phyloP scores from a whole-genome alignment of 2,113 vertebrate genomes.

The Aegotheles bennettii region DNA sequence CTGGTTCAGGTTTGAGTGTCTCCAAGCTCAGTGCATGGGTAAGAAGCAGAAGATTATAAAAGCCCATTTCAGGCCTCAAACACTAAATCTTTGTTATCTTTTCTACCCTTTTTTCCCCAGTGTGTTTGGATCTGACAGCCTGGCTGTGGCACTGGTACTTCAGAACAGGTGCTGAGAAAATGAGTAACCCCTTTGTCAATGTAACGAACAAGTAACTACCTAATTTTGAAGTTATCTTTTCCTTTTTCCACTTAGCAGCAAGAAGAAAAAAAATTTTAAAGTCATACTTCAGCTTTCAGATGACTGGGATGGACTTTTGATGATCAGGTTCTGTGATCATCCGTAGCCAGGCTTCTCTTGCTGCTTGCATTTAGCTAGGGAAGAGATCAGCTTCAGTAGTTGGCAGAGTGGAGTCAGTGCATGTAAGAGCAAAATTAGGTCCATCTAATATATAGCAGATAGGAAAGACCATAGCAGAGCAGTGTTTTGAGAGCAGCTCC shows the following conservation, averaged over 20 bases:
- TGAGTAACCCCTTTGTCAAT: conserved; percentile 73
- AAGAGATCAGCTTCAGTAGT: background rate
- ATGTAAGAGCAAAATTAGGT: background rate
- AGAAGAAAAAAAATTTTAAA: background rate
- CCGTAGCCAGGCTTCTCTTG: background rate
- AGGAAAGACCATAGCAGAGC: background rate
- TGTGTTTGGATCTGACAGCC: conserved; percentile 77
- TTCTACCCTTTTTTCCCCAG: conserved; percentile 17
- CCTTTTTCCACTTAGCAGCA: conserved; percentile 38
- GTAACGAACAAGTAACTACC: conserved; percentile 62
- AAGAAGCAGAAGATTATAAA: background rate
- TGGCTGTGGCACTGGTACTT: conserved; percentile 76
- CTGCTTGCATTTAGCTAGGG: background rate
- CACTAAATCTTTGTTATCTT: background rate
- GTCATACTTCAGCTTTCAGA: background rate
- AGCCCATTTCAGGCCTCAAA: background rate
- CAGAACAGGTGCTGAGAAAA: conserved; percentile 76
- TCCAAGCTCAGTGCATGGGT: background rate
- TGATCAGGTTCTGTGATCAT: background rate
- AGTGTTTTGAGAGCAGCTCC: background rate
- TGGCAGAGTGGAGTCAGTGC: background rate
- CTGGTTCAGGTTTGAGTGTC: background rate
- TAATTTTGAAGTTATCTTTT: conserved; percentile 54
- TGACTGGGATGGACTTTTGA: background rate
- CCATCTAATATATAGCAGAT: background rate